A percentile compares a stretch with the other conserved stretches of the same genome.
Evolutionary conservation across 2,888 invertebrate genomes (phyloP).

Genomic region (Parelbella ahira): DNA sequence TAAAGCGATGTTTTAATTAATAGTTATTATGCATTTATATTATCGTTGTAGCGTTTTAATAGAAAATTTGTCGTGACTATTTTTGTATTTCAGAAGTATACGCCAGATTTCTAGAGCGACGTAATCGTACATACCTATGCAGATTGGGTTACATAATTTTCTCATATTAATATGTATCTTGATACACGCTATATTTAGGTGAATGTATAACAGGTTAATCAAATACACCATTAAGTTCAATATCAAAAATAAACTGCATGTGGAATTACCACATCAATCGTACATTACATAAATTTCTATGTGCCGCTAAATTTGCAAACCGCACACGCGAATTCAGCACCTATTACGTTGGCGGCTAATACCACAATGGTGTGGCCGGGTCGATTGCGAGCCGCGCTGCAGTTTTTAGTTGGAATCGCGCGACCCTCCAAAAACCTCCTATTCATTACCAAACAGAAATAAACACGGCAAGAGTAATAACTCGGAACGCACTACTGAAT

Average conservation of each 20-base stretch:
- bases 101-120: no score
- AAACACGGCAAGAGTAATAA: slow-evolving; percentile 31
- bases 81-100: no score
- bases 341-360: slow-evolving; percentile 5
- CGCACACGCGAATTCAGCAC: slow-evolving; percentile 8
- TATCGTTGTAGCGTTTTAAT: no score
- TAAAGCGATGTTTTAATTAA: no score
- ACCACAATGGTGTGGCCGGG: slow-evolving; percentile 1
- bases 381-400: slow-evolving; percentile 2
- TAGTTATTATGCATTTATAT: no score
- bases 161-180: no score
- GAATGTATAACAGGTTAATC: not conserved
- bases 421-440: slow-evolving; percentile 30
- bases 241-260: slow-evolving; percentile 15
- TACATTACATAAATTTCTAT: slow-evolving; percentile 45
- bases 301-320: slow-evolving; percentile 13
- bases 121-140: no score
- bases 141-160: no score
- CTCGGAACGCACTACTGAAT: slow-evolving; percentile 29
- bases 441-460: slow-evolving; percentile 30
- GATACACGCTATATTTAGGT: not conserved
- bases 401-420: slow-evolving; percentile 23
- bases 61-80: no score
- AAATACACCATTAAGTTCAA: slow-evolving; percentile 14
- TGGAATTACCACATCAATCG: slow-evolving; percentile 41